phyloP scores from a whole-genome alignment of 2,113 vertebrate genomes.

The Manacus vitellinus region DNA sequence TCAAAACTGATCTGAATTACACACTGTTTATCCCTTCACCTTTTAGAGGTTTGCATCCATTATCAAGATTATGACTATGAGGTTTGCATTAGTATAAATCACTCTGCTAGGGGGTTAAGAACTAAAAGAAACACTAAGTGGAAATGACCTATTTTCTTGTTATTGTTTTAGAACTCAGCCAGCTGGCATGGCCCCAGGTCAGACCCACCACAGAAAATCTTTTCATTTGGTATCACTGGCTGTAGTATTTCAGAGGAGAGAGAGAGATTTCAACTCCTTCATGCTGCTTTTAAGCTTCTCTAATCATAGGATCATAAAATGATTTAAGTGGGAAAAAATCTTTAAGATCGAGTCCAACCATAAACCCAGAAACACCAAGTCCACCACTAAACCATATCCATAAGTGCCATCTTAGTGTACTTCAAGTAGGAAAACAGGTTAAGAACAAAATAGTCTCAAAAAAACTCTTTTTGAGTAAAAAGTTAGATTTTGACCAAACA shows the following conservation, averaged over 20 bases:
- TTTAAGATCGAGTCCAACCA: background rate
- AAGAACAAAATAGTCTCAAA: background rate
- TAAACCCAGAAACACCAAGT: background rate
- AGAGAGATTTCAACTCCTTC: background rate
- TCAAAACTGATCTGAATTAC: background rate
- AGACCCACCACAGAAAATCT: background rate
- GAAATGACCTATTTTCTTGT: slow-evolving; percentile 24
- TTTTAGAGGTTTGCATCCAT: background rate
- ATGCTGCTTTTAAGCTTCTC: background rate
- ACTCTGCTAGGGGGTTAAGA: background rate
- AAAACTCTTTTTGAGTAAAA: background rate
- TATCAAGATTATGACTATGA: background rate
- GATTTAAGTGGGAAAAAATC: background rate
- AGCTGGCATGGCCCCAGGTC: slow-evolving; percentile 19
- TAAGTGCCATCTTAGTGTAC: background rate
- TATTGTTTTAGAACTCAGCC: slow-evolving; percentile 7
- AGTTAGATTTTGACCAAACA: background rate
- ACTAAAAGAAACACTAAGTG: background rate
- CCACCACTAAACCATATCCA: background rate
- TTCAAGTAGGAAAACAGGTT: background rate
- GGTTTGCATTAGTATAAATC: background rate
- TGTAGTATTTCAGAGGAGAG: background rate
- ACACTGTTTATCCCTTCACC: background rate
- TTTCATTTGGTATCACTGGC: background rate
- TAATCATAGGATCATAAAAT: background rate